Evolutionary conservation across 2,113 vertebrate genomes (phyloP), one percentile per base, ranked within the genome.

Genomic region (Halcyon malimbica): DNA sequence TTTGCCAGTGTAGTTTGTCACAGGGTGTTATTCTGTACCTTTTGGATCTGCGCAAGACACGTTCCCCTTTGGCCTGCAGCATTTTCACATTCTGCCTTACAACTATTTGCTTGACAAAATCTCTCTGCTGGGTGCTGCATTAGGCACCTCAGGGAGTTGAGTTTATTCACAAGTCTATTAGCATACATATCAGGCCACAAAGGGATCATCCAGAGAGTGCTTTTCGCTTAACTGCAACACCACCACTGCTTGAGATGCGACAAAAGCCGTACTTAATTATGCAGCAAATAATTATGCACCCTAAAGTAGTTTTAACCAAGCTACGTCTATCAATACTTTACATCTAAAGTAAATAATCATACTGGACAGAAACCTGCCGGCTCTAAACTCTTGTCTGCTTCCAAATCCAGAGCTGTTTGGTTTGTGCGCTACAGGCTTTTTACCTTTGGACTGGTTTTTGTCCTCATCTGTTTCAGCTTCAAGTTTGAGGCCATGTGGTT

Each of bases 391-490:
- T 48, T 44, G 37, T 21, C 74, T n/a, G 50, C 79, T 69, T 94
- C 89, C 83, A 92, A 79, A 75, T 57, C 65, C 74, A 92, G 83
- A 89, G 74, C 92, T 83, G 37, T 74, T 92, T 67, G 75, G 37
- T 94, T 96, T 95, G 74, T 35, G 44, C 78, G 80, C 63, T 82
- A 26, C 6, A 60, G 54, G 77, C 60, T 91, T 94, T 96, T 89
- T 91, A 97, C 89, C 92, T 96, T 93, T 96, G 87, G 95, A 94
- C 77, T 93, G 16, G 0, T 79, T 96, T 96, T 91, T 89, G 75
- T 77, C 83, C 74, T 96, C 95, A 97, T 94, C 96, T 96, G 91
- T 94, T 97, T 96, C 89, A 96, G 94, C 93, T 97, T 93, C 94
- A 90, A 92, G 69, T 81, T 39, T 56, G 80, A 93, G 74, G 89